Percentiles rank a stretch among this genome's conserved stretches.
Evolutionary conservation across 2,888 invertebrate genomes (phyloP).

Genomic region (Azorinus chamasolen): DNA sequence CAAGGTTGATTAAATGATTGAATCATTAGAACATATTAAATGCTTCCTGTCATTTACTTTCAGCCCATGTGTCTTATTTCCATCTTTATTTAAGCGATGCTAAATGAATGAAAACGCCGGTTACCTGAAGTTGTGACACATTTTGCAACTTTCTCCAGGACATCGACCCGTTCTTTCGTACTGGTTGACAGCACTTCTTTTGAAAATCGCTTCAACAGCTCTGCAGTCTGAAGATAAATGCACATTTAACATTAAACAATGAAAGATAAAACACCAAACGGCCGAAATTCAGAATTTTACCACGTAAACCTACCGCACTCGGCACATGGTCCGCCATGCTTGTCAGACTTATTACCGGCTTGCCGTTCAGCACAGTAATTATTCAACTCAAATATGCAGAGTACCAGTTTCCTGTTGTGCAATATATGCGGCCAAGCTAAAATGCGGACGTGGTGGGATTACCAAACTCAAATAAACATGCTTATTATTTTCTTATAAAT

Average conservation of each 20-base stretch:
- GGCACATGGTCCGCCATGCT: slow-evolving; percentile 80
- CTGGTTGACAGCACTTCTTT: slow-evolving; percentile 78
- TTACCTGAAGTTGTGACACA: slow-evolving; percentile 78
- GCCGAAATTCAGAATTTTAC: neutral
- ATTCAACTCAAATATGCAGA: too few relatives aligned
- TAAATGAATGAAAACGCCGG: neutral
- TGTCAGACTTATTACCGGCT: slow-evolving; percentile 57
- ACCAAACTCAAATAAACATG: too few relatives aligned
- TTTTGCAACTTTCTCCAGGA: slow-evolving; percentile 73
- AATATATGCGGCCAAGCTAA: too few relatives aligned
- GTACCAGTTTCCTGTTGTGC: too few relatives aligned
- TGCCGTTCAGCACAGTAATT: too few relatives aligned
- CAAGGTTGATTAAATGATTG: too few relatives aligned
- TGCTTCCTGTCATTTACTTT: too few relatives aligned
- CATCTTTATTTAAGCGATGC: too few relatives aligned
- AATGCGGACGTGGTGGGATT: too few relatives aligned
- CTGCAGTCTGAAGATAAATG: slow-evolving; percentile 71
- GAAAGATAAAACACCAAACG: slow-evolving; percentile 5
- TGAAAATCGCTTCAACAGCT: slow-evolving; percentile 81
- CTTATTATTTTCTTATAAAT: too few relatives aligned
- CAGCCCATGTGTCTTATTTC: too few relatives aligned
- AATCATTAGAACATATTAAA: too few relatives aligned
- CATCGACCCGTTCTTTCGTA: slow-evolving; percentile 76
- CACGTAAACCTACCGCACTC: slow-evolving; percentile 67
- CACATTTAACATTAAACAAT: neutral